Evolutionary conservation across 1,140 invertebrate species (phyloP), one percentile per base, ranked within the genome.

Genomic region (Matsumurasca onukii): DNA sequence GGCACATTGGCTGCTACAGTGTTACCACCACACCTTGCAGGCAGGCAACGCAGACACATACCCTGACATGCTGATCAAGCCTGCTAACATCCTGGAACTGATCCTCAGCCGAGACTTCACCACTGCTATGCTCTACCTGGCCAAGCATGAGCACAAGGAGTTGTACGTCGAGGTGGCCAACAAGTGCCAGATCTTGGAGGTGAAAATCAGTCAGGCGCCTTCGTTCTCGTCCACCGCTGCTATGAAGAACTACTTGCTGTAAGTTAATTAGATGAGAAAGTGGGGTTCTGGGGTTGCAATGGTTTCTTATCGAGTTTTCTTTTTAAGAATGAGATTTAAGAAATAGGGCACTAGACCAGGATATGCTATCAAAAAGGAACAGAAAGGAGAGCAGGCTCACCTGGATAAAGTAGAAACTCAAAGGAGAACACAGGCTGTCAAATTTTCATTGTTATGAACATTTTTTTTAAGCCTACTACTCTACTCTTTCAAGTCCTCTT

Each of bases 1-100:
- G 45, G 88, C 91, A 2, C 82, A 89, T 70, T 95, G 93, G 93
- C 80, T 95, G 17, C 78, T 94, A n/a, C 88, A 91, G 78, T 91
- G 91, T 66, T 88, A 91, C 73, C 82, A 89, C 24, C 83, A 88
- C 69, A 83, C 84, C 12, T 75, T 90, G 9, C 80, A 74, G 48
- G 15, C 3, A 12, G 73, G 74, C 22, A 55, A 76, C 62, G 74
- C 73, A 31, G 70, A 78, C 45, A 30, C 51, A 30, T 63, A 34
- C 51, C 62, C 71, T 49, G 85, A 88, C 69, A 77, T 93, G 59
- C 80, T 90, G 66, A 88, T 91, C 67, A 90, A 90, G 75, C 87
- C 89, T 22, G 85, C 86, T 22, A 79, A 81, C 55, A 82, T 93
- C 66, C 79, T 93, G 9, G 86, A 88, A 70, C 86, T 85, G 31